A percentile compares a stretch with the other conserved stretches of the same genome.
phyloP scores from a whole-genome alignment of 2,888 invertebrate species.

The Trichogramma dendrolimi region DNA sequence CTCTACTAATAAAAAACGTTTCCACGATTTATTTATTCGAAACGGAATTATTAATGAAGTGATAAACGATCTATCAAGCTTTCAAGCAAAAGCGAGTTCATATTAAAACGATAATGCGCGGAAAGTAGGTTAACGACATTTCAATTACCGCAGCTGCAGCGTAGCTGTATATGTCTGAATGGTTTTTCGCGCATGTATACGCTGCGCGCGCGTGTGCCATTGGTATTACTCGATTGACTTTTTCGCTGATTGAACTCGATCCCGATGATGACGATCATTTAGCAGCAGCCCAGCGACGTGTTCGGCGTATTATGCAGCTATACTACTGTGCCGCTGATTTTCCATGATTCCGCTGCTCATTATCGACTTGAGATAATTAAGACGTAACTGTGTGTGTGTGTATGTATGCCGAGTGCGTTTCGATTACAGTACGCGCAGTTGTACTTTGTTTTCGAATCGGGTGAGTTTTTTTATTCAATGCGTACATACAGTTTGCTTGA shows the following conservation, averaged over 20 bases:
- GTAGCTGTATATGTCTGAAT: neutral
- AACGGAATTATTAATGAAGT: neutral
- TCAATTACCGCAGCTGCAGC: constrained; percentile 3
- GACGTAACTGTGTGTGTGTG: too few relatives aligned
- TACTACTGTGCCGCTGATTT: too few relatives aligned
- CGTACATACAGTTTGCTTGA: too few relatives aligned
- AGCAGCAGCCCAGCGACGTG: neutral
- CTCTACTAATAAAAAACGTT: neutral
- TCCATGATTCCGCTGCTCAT: too few relatives aligned
- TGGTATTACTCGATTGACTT: neutral
- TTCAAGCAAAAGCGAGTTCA: neutral
- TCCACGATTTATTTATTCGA: neutral
- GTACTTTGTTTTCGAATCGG: too few relatives aligned
- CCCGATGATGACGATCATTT: constrained; percentile 9
- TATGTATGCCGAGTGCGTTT: too few relatives aligned
- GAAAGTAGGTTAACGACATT: constrained; percentile 18
- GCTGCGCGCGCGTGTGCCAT: neutral
- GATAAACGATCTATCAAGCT: constrained; percentile 5
- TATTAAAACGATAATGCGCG: neutral
- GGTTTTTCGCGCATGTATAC: neutral
- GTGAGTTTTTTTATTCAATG: too few relatives aligned
- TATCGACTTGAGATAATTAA: too few relatives aligned
- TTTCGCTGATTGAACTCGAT: constrained; percentile 8
- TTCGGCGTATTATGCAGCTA: constrained; percentile 16
- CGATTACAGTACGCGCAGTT: too few relatives aligned